Conservation (phyloP, 2,888 invertebrate genomes). For the Xestoiulus laeticollis region DNA sequence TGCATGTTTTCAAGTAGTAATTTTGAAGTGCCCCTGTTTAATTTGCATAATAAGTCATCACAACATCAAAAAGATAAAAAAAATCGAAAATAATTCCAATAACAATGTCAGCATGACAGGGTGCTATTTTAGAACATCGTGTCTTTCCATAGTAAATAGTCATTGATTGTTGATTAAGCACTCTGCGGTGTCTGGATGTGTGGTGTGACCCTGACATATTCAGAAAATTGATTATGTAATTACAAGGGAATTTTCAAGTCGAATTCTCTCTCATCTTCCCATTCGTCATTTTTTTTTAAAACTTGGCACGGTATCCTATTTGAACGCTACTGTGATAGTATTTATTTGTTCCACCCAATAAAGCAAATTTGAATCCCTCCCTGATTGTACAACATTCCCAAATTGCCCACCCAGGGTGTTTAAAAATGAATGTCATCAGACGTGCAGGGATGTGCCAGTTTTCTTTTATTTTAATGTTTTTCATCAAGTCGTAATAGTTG, state of each 20-base stretch:
- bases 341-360: conserved; percentile 18
- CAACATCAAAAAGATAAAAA: no score
- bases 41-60: no score
- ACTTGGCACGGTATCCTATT: neutral
- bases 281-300: neutral
- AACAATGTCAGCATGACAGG: no score
- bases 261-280: neutral
- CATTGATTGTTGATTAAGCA: no score
- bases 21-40: no score
- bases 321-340: neutral
- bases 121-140: no score
- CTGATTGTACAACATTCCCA: neutral
- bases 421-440: neutral
- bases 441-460: conserved; percentile 13
- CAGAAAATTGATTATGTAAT: neutral
- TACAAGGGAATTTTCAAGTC: neutral
- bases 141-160: no score
- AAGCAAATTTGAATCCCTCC: neutral
- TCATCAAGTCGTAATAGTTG: neutral
- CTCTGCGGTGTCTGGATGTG: neutral
- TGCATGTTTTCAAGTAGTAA: no score
- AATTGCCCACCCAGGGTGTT: conserved; percentile 2
- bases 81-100: no score
- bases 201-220: neutral
- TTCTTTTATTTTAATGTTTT: neutral